Evolutionary conservation across 2,797 vertebrate genomes (phyloP), one percentile per base, ranked within the genome.

Genomic region (Xerus rutilus): DNA sequence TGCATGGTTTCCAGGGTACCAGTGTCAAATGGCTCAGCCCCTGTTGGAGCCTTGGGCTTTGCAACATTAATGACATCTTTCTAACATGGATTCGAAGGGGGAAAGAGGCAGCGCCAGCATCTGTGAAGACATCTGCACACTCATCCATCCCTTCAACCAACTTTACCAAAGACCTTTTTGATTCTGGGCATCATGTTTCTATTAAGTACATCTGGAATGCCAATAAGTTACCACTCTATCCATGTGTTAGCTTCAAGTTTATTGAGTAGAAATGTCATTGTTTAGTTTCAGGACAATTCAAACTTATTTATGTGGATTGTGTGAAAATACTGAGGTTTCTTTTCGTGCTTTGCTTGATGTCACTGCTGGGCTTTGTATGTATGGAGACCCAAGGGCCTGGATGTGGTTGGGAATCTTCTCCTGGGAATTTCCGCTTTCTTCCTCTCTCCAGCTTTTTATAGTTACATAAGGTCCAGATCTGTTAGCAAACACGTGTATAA

Each of bases 401-500:
- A 94, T 97, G 74, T 95, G 90, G 87, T 81, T 85, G 76, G 77
- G 96, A 90, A 17, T 73, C 82, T 96, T 98, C 97, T 97, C 88
- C 95, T 92, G 97, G 93, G 97, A 97, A 97, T 98, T 97, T 97
- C 97, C 90, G 83, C 85, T 96, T 77, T 95, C 93, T 96, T 96
- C 88, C 79, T 96, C 74, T 93, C 95, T 95, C 49, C n/a, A 73
- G 93, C 92, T 93, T 96, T 98, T 97, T 96, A 97, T 97, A 97
- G 94, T 92, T 87, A 54, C 92, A 93, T 96, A 93, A 93, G 96
- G 95, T 97, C 97, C 97, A 94, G 87, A 97, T 98, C 95, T 97
- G 82, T 92, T 97, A 92, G 67, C 95, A 97, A 97, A 96, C 95
- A 97, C 96, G 96, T 94, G 82, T 96, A 49, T 89, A 96, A 86